Conservation (phyloP, 1,140 invertebrate species). For the Antheraea mylitta region DNA sequence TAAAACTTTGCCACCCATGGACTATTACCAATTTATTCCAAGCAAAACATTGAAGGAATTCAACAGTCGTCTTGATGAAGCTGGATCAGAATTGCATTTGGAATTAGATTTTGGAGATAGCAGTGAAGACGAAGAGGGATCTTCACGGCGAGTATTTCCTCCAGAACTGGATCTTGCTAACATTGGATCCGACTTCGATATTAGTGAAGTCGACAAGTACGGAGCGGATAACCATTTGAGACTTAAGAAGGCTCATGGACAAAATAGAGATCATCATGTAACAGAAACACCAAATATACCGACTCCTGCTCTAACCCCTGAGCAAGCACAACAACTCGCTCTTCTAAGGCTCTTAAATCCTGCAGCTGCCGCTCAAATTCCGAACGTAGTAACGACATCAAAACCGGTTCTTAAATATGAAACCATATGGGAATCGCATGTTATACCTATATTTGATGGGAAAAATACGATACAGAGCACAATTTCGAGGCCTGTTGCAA, state of each 20-base stretch:
- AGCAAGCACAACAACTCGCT: slow-evolving; percentile 88
- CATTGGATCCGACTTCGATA: slow-evolving; percentile 84
- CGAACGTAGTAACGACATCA: slow-evolving; percentile 87
- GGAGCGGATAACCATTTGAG: slow-evolving; percentile 78
- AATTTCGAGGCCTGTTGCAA: slow-evolving; percentile 86
- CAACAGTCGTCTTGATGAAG: slow-evolving; percentile 91
- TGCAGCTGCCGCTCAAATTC: slow-evolving; percentile 80
- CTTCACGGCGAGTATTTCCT: slow-evolving; percentile 81
- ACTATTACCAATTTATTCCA: slow-evolving; percentile 91
- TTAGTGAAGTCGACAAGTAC: slow-evolving; percentile 84
- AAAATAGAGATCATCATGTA: slow-evolving; percentile 72
- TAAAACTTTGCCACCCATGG: slow-evolving; percentile 92
- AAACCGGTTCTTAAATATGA: slow-evolving; percentile 87
- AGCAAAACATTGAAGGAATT: slow-evolving; percentile 94
- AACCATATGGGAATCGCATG: slow-evolving; percentile 89
- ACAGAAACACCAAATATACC: slow-evolving; percentile 65
- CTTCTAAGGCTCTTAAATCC: slow-evolving; percentile 86
- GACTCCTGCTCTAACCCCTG: slow-evolving; percentile 81
- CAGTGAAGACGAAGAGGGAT: slow-evolving; percentile 84
- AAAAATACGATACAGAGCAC: slow-evolving; percentile 87
- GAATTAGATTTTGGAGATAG: slow-evolving; percentile 92
- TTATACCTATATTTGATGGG: slow-evolving; percentile 87
- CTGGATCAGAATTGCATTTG: slow-evolving; percentile 91
- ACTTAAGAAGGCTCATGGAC: slow-evolving; percentile 81
- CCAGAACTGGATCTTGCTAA: slow-evolving; percentile 82